phyloP scores from a whole-genome alignment of 2,113 vertebrate genomes.

The Sialia sialis region DNA sequence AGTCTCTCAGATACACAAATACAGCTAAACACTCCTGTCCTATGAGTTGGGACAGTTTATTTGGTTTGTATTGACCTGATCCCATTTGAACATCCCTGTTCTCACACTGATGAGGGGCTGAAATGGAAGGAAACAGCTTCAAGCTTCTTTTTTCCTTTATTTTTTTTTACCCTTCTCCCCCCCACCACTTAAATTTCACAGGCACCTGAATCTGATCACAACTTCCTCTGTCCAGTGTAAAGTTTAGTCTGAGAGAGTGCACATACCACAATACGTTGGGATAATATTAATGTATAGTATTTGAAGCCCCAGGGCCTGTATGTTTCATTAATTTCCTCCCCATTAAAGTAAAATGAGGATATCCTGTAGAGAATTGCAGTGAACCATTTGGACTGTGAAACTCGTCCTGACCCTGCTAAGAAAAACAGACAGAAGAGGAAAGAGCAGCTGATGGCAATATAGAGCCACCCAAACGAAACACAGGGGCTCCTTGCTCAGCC shows the following conservation, averaged over 20 bases:
- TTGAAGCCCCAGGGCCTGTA: constrained; percentile 71
- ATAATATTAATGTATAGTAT: constrained; percentile 77
- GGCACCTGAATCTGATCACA: constrained; percentile 74
- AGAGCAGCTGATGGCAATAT: constrained; percentile 63
- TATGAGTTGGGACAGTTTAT: background rate
- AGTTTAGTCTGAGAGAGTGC: constrained; percentile 65
- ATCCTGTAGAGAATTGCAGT: constrained; percentile 77
- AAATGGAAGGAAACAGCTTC: constrained; percentile 66
- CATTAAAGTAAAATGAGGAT: constrained; percentile 77
- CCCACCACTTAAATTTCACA: constrained; percentile 65
- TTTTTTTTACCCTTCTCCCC: background rate
- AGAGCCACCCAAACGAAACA: constrained; percentile 60
- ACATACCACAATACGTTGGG: constrained; percentile 68
- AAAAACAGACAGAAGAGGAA: constrained; percentile 70
- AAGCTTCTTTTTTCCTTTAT: constrained; percentile 50
- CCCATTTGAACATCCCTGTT: constrained; percentile 38
- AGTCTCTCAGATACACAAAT: background rate
- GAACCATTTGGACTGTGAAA: constrained; percentile 72
- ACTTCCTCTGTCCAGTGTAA: constrained; percentile 69
- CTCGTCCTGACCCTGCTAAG: constrained; percentile 71
- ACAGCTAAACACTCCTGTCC: background rate
- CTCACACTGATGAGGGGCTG: constrained; percentile 56
- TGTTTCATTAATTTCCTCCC: constrained; percentile 78
- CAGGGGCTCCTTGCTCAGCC: constrained; percentile 43
- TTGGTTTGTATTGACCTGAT: constrained; percentile 38